phyloP scores from a whole-genome alignment of 2,113 vertebrate species.

The Stomatorhinus ivindoensis region DNA sequence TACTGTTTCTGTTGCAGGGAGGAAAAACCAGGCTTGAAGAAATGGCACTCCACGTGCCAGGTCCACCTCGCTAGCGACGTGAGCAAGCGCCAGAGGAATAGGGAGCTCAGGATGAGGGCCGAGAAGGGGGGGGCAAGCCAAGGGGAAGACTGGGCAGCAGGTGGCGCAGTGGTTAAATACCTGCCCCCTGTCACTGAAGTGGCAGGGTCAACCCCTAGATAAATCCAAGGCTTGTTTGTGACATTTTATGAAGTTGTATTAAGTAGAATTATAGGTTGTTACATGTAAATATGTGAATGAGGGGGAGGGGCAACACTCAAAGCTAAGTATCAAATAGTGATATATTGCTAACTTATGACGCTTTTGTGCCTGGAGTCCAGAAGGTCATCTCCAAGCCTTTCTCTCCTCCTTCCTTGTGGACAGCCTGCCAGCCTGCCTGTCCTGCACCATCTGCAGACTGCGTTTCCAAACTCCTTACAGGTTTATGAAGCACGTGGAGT shows the following conservation, averaged over 20 bases:
- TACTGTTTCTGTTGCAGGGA: not conserved
- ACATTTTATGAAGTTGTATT: not conserved
- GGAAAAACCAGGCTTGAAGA: not conserved
- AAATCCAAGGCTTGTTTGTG: not conserved
- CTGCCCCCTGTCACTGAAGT: not conserved
- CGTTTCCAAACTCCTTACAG: slow-evolving; percentile 83
- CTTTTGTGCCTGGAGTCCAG: not conserved
- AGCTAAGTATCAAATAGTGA: not conserved
- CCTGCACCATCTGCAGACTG: slow-evolving; percentile 82
- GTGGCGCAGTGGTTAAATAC: not conserved
- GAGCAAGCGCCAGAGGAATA: not conserved
- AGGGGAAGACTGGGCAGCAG: not conserved
- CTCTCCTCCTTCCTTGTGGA: not conserved
- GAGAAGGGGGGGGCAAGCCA: not conserved
- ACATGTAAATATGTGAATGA: not conserved
- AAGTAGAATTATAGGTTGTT: not conserved
- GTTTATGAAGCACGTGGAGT: slow-evolving; percentile 90
- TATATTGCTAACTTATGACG: not conserved
- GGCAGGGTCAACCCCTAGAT: not conserved
- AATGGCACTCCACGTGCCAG: not conserved
- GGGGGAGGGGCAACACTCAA: not conserved
- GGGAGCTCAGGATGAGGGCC: not conserved
- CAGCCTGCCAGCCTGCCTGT: slow-evolving; percentile 62
- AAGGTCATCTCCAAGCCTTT: not conserved
- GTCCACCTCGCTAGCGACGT: not conserved